Percentiles rank a stretch among this genome's conserved stretches.
These are phyloP conservation scores for Mesochorus sp. DNA, from an alignment of 2,888 invertebrate genomes.

Conservation along the genomic window DNA sequence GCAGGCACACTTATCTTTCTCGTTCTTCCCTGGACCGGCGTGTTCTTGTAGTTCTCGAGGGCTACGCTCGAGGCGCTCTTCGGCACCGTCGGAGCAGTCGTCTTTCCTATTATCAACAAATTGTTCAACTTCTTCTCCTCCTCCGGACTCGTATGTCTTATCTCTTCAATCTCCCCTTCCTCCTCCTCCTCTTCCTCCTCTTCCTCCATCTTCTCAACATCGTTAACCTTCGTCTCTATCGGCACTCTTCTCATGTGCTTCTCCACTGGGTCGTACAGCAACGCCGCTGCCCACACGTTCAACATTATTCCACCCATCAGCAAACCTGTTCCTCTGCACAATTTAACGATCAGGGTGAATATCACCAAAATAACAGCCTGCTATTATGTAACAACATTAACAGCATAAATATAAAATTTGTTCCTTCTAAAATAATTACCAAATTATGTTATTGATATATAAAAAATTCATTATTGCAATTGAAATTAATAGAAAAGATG, in stretches of 20 bases:
- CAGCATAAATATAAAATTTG: background rate
- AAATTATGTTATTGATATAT: no score
- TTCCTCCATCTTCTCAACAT: no score
- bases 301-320: constrained; percentile 92
- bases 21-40: constrained; percentile 82
- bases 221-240: no score
- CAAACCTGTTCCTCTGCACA: constrained; percentile 89
- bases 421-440: no score
- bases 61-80: constrained; percentile 89
- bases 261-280: constrained; percentile 93
- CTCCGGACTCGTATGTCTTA: constrained; percentile 70
- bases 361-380: background rate
- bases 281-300: constrained; percentile 92
- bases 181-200: constrained; percentile 76
- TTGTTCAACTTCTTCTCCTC: constrained; percentile 72
- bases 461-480: no score
- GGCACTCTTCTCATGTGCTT: constrained; percentile 89
- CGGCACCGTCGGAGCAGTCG: constrained; percentile 74
- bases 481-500: no score
- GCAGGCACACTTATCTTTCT: constrained; percentile 86
- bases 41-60: constrained; percentile 84
- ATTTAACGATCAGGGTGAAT: constrained; percentile 49
- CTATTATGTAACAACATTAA: background rate
- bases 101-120: constrained; percentile 59
- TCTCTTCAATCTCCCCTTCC: constrained; percentile 73